Conservation (phyloP, 2,888 invertebrate species). For the Eumacrocentrus americanus region DNA sequence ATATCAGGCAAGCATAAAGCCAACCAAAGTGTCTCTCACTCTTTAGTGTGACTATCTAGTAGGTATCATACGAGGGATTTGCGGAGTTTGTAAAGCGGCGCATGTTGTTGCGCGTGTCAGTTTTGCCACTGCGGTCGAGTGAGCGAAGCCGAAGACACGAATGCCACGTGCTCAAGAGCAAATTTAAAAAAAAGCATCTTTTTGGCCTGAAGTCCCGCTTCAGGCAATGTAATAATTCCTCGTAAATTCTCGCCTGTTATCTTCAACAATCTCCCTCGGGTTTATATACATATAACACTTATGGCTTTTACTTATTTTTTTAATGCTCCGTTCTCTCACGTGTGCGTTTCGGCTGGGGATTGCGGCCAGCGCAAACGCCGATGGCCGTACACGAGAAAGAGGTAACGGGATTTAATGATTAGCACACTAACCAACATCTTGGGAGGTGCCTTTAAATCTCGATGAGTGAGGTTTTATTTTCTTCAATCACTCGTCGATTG, state of each 20-base stretch:
- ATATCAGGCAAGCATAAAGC: constrained; percentile 53
- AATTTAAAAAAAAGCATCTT: no score
- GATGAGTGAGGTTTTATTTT: background rate
- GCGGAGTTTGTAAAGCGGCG: constrained; percentile 18
- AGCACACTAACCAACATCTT: constrained; percentile 47
- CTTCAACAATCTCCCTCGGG: no score
- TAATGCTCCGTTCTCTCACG: background rate
- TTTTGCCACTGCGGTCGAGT: constrained; percentile 5
- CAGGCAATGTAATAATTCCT: no score
- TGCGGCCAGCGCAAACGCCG: background rate
- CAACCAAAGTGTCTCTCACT: constrained; percentile 5
- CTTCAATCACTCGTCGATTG: background rate
- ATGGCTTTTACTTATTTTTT: background rate
- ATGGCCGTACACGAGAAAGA: no score
- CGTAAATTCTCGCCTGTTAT: no score
- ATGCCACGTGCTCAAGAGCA: no score
- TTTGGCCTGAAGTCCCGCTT: no score
- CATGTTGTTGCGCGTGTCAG: constrained; percentile 29
- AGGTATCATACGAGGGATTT: constrained; percentile 1
- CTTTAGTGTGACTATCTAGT: constrained; percentile 10
- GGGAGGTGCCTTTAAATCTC: constrained; percentile 6
- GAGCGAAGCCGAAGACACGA: no score
- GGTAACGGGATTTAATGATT: constrained; percentile 42
- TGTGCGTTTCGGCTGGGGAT: background rate
- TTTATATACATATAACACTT: background rate